Conservation (phyloP, 2,797 vertebrate species). For the Antrozous pallidus region DNA sequence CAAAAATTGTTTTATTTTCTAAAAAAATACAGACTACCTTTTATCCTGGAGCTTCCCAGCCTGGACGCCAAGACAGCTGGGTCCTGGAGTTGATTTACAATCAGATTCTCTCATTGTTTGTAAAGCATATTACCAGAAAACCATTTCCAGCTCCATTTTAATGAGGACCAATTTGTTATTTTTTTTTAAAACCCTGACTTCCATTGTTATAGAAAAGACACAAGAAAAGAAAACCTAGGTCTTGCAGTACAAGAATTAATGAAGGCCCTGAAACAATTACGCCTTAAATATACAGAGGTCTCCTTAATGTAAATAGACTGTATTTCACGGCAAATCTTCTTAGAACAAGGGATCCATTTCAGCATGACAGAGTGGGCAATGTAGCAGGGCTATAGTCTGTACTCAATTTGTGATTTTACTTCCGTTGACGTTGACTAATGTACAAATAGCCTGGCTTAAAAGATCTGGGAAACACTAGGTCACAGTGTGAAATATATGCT, state of each 20-base stretch:
- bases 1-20: conserved; percentile 56
- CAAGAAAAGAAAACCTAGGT: conserved; percentile 57
- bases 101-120: conserved; percentile 71
- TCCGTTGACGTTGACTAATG: conserved; percentile 78
- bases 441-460: conserved; percentile 74
- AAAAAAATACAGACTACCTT: conserved; percentile 65
- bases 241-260: conserved; percentile 73
- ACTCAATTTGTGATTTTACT: conserved; percentile 74
- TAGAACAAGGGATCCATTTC: conserved; percentile 70
- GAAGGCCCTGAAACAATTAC: conserved; percentile 80
- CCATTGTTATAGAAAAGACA: conserved; percentile 76
- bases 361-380: conserved; percentile 67
- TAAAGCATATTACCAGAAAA: conserved; percentile 67
- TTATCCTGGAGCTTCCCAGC: conserved; percentile 45
- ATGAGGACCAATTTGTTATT: conserved; percentile 67
- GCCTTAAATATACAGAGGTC: conserved; percentile 77
- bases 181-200: conserved; percentile 61
- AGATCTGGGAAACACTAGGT: conserved; percentile 78
- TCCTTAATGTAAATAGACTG: conserved; percentile 75
- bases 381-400: conserved; percentile 63
- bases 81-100: conserved; percentile 68
- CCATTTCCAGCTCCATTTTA: conserved; percentile 62
- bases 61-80: background rate
- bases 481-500: conserved; percentile 81
- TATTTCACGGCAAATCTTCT: conserved; percentile 71